Evolutionary conservation across 2,797 vertebrate genomes (phyloP).

Genomic region (Hipposideros larvatus): DNA sequence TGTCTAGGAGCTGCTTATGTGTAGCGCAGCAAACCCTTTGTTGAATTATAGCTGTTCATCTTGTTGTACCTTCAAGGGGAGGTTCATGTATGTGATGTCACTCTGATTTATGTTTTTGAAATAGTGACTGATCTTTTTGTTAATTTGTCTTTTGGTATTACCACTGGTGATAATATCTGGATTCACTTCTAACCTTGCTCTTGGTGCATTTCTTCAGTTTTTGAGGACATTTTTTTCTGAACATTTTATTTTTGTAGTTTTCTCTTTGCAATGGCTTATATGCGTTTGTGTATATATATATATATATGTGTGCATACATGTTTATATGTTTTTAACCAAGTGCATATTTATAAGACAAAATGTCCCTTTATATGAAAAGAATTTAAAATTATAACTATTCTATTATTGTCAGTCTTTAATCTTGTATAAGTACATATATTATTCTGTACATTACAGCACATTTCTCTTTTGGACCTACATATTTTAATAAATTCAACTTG

Average conservation of each 20-base stretch:
- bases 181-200: background rate
- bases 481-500: background rate
- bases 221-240: background rate
- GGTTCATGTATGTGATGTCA: too few relatives aligned
- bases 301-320: background rate
- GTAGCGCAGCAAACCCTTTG: too few relatives aligned
- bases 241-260: background rate
- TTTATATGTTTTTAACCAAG: background rate
- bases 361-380: background rate
- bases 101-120: background rate
- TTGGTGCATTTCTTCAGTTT: background rate
- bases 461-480: background rate
- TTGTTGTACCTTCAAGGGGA: too few relatives aligned
- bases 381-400: background rate
- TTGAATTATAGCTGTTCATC: too few relatives aligned
- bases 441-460: background rate
- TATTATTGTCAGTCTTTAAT: background rate
- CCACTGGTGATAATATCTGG: background rate
- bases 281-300: rapidly evolving
- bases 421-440: background rate
- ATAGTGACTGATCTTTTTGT: background rate
- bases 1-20: too few relatives aligned
- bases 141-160: background rate
- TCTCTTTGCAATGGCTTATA: background rate
- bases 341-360: background rate